These are phyloP conservation scores for Oscarella lobularis DNA, from an alignment of 37 sponge, comb jelly and placozoan species.

Conservation along the genomic window DNA sequence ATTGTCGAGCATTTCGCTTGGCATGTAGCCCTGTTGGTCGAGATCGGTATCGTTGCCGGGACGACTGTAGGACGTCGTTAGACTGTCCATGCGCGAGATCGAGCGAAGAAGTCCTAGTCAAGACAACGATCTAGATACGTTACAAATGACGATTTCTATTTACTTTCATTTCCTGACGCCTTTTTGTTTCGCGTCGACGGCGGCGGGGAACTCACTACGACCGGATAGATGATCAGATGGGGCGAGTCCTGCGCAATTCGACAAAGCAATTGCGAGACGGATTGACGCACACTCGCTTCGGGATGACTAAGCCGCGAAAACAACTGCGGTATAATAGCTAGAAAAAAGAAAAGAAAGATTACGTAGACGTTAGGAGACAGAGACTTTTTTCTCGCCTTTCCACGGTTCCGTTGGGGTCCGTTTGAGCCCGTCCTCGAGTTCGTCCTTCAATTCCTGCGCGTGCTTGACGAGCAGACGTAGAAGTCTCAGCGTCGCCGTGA, in stretches of 20 bases:
- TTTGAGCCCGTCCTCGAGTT: slow-evolving; percentile 59
- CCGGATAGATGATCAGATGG: slow-evolving; percentile 87
- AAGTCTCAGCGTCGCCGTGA: slow-evolving; percentile 71
- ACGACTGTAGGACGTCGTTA: background rate
- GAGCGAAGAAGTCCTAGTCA: background rate
- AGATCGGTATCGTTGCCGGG: background rate
- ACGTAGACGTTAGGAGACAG: background rate
- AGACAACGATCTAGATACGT: background rate
- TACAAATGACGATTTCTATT: background rate
- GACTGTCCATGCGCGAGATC: background rate
- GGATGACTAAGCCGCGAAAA: slow-evolving; percentile 89
- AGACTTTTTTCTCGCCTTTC: slow-evolving; percentile 81
- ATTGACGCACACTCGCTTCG: slow-evolving; percentile 63
- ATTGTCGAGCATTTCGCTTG: background rate
- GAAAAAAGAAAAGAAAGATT: background rate
- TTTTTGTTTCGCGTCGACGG: too few relatives aligned
- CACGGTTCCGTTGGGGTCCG: slow-evolving; percentile 80
- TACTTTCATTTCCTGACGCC: too few relatives aligned
- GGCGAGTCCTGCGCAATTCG: slow-evolving; percentile 70
- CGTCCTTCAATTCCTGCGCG: slow-evolving; percentile 62
- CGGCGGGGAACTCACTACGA: slow-evolving; percentile 50
- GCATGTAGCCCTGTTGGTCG: background rate
- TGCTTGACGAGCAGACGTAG: slow-evolving; percentile 77
- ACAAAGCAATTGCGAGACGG: slow-evolving; percentile 74
- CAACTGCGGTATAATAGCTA: slow-evolving; percentile 83